Conservation (phyloP, 2,113 vertebrate species). For the Callospermophilus lateralis region DNA sequence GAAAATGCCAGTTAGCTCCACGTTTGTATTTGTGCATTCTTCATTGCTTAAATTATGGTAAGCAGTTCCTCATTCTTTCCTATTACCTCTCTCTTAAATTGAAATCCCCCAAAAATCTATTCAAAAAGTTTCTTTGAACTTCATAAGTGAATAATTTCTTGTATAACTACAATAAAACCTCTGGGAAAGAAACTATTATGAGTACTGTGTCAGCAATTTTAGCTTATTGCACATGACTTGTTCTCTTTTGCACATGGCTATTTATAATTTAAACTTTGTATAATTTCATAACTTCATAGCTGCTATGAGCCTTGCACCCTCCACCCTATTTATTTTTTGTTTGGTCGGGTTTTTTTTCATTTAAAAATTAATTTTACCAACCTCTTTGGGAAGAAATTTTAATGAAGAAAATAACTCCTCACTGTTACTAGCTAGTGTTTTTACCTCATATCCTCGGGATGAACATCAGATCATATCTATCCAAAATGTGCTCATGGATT, state of each 20-base stretch:
- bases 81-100: conserved; percentile 64
- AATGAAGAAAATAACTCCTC: conserved; percentile 74
- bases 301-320: background rate
- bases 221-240: conserved; percentile 71
- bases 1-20: conserved; percentile 37
- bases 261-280: conserved; percentile 80
- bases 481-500: background rate
- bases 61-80: conserved; percentile 51
- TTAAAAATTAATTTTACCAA: conserved; percentile 75
- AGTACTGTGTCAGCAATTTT: conserved; percentile 82
- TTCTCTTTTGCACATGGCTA: conserved; percentile 71
- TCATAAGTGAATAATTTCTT: conserved; percentile 77
- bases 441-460: background rate
- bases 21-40: conserved; percentile 58
- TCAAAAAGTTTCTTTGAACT: conserved; percentile 83
- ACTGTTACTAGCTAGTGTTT: conserved; percentile 39
- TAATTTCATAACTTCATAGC: conserved; percentile 68
- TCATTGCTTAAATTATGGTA: conserved; percentile 74
- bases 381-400: conserved; percentile 65
- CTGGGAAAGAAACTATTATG: conserved; percentile 77
- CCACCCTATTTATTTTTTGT: background rate
- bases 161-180: conserved; percentile 82
- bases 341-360: background rate
- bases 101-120: conserved; percentile 39
- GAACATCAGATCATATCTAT: background rate